These are phyloP conservation scores for Heptranchias perlo DNA, from an alignment of 2,113 vertebrate genomes.

Conservation along the genomic window DNA sequence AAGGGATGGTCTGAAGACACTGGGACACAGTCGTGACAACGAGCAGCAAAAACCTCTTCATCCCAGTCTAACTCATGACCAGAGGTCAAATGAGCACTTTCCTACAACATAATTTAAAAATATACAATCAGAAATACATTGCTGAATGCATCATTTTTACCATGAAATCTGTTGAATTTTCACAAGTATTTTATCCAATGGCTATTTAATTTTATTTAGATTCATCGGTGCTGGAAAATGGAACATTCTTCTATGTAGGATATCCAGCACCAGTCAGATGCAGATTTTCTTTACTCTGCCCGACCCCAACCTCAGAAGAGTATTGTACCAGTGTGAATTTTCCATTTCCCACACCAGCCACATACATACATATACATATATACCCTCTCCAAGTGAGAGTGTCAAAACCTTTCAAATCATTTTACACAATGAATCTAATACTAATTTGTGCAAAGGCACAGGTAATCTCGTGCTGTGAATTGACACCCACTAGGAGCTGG, in stretches of 20 bases:
- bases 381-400: neutral
- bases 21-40: slow-evolving; percentile 69
- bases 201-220: neutral
- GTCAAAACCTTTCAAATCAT: neutral
- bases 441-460: neutral
- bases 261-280: neutral
- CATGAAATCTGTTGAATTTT: neutral
- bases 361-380: neutral
- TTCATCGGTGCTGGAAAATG: neutral
- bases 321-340: neutral
- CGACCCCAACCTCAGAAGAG: neutral
- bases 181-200: neutral
- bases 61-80: slow-evolving; percentile 81
- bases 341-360: neutral
- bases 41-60: slow-evolving; percentile 75
- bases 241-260: neutral
- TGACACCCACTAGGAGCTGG: neutral
- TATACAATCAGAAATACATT: slow-evolving; percentile 29
- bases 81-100: slow-evolving; percentile 55
- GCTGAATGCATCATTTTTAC: neutral
- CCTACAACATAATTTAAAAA: slow-evolving; percentile 53
- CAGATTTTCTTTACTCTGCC: neutral
- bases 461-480: neutral
- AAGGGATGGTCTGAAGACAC: slow-evolving; percentile 80
- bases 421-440: neutral